Evolutionary conservation across 2,888 invertebrate genomes (phyloP), one percentile per base, ranked within the genome.

Genomic region (Drosophila nr. perissopoda): DNA sequence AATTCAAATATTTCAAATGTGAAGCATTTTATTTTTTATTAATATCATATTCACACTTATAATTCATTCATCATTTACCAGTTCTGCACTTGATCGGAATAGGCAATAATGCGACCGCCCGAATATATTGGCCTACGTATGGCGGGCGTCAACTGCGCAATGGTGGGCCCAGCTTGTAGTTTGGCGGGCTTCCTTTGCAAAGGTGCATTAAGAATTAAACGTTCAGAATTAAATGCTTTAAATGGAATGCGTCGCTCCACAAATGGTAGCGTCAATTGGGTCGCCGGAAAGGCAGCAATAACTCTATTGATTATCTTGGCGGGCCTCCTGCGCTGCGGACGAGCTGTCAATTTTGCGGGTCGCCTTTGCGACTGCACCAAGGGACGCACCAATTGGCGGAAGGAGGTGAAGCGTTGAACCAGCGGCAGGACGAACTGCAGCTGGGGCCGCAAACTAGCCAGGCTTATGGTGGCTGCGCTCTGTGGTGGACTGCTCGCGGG

Each of bases 361-460:
- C 75, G 75, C 3, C 86, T 82, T 38, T 80, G 82, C 6, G 80
- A 36, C 42, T 63, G 69, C 0, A 70, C 62, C 4, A 45, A 16
- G 2, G 76, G 76, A 16, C 82, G 74, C 10, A 81, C 80, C 11
- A 75, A 60, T 18, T 88, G 84, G 3, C 90, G 90, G 73, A 91
- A 91, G 5, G 81, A 76, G 0, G 69, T 76, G 51, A 90, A 77
- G 8, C 91, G 90, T 62, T 85, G 84, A 5, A 82, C 68, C 29
- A 82, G 65, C 5, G 92, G 91, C 21, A 92, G 73, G 1, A 89
- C 79, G 10, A 87, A 70, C 53, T 87, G 81, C 2, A 85, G 79
- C 65, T 82, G 83, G 13, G 88, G 85, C 4, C 81, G 87, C n/a
- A 90, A 63, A 36, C 75, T 81, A 34, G 83, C 78, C 45, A 80